Percentiles rank a stretch among this genome's conserved stretches.
phyloP scores from a whole-genome alignment of 35 echinoderm and acorn worm genomes.

The Strongylocentrotus purpuratus region DNA sequence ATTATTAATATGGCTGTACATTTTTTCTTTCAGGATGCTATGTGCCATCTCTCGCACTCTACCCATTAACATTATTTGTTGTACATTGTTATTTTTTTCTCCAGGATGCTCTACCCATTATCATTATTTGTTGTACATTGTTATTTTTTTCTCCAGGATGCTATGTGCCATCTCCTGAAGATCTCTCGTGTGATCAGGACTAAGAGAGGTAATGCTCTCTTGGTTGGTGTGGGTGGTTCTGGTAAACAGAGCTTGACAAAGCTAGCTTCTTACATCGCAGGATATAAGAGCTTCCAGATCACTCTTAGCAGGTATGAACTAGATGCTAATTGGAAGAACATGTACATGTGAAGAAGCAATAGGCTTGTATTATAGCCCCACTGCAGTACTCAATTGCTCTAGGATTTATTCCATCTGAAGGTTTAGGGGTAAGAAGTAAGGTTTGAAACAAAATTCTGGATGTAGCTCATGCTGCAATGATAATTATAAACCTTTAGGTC shows the following conservation, averaged over 20 bases:
- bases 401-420: too few species aligned
- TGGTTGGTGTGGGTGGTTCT: conserved; percentile 80
- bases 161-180: conserved; percentile 80
- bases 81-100: neutral
- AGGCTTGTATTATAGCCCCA: too few species aligned
- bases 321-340: too few species aligned
- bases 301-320: conserved; percentile 69
- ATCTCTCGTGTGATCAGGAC: conserved; percentile 82
- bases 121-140: neutral
- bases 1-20: too few species aligned
- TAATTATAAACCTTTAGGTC: too few species aligned
- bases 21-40: too few species aligned
- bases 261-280: conserved; percentile 82
- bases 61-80: neutral
- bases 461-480: too few species aligned
- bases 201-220: conserved; percentile 65
- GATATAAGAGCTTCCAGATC: conserved; percentile 88
- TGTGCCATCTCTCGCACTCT: too few species aligned
- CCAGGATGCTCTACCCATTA: conserved; percentile 53
- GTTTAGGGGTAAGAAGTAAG: too few species aligned
- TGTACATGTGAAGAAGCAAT: too few species aligned
- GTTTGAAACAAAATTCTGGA: too few species aligned
- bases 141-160: conserved; percentile 46
- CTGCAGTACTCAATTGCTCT: too few species aligned
- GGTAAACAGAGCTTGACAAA: conserved; percentile 84